Conservation (phyloP, 2,797 vertebrate species). For the Tangara arthus region DNA sequence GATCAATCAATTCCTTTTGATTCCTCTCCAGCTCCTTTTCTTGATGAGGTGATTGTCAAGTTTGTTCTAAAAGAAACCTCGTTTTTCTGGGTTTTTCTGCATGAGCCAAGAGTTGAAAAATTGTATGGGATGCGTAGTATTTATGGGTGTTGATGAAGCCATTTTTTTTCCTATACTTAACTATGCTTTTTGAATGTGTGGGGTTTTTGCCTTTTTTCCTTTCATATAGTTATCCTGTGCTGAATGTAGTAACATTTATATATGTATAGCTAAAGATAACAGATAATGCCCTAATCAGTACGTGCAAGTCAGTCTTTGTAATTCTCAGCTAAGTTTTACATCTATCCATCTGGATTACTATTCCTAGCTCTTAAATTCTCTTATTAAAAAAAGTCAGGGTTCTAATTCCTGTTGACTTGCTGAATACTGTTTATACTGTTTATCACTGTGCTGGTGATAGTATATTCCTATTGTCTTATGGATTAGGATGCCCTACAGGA, state of each 20-base stretch:
- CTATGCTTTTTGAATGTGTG: fast-evolving
- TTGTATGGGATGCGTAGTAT: fast-evolving
- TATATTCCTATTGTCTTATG: neutral
- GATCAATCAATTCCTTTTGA: neutral
- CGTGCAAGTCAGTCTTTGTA: neutral
- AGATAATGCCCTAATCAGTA: neutral
- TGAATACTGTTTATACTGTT: neutral
- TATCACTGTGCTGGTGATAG: fast-evolving
- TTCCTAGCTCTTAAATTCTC: neutral
- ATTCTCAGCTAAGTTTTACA: neutral
- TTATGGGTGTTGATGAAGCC: neutral
- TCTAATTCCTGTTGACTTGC: neutral
- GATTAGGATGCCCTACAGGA: neutral
- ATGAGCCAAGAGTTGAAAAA: neutral
- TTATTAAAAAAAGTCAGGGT: neutral
- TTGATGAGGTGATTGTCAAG: neutral
- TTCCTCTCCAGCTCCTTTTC: neutral
- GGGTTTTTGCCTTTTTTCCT: neutral
- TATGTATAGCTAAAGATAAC: neutral
- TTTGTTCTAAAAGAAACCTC: neutral
- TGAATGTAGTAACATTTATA: neutral
- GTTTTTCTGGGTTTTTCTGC: neutral
- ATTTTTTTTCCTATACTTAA: neutral
- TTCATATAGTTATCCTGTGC: fast-evolving
- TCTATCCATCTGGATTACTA: neutral